Conservation (phyloP, 2,797 vertebrate genomes). For the Sebastes iracundus region DNA sequence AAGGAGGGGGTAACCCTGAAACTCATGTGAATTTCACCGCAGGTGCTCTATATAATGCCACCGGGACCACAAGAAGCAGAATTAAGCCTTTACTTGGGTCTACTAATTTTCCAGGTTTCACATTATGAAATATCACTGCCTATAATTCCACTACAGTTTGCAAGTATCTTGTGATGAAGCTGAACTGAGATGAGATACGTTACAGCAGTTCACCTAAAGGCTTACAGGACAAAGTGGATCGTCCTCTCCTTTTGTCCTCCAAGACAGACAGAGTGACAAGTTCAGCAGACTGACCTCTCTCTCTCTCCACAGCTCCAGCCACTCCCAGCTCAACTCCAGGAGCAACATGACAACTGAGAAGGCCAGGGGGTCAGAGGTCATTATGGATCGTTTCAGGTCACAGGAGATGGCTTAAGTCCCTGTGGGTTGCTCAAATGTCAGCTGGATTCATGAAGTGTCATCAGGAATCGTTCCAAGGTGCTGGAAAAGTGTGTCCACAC, state of each 20-base stretch:
- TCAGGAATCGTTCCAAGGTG: slow-evolving; percentile 14
- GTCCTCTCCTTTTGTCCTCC: not conserved
- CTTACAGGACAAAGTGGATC: not conserved
- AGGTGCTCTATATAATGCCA: not conserved
- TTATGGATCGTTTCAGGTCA: slow-evolving; percentile 54
- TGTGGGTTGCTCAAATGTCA: slow-evolving; percentile 59
- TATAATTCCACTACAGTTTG: not conserved
- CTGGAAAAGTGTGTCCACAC: slow-evolving; percentile 19
- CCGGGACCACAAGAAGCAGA: not conserved
- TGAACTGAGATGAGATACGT: not conserved
- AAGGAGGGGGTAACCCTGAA: not conserved
- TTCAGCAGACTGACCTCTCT: not conserved
- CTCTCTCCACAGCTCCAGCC: not conserved
- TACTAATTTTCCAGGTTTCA: not conserved
- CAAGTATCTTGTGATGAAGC: not conserved
- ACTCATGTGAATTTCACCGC: not conserved
- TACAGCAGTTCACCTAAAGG: not conserved
- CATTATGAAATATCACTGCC: not conserved
- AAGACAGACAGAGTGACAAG: slow-evolving; percentile 23
- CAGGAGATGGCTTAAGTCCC: slow-evolving; percentile 21
- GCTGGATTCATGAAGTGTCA: slow-evolving; percentile 19
- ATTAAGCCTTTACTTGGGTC: not conserved
- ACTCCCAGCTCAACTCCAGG: slow-evolving; percentile 16
- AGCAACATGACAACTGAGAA: slow-evolving; percentile 46
- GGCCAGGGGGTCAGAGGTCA: slow-evolving; percentile 56